Evolutionary conservation across 2,888 invertebrate genomes (phyloP), one percentile per base, ranked within the genome.

Genomic region (Polyommatus iphigenia): DNA sequence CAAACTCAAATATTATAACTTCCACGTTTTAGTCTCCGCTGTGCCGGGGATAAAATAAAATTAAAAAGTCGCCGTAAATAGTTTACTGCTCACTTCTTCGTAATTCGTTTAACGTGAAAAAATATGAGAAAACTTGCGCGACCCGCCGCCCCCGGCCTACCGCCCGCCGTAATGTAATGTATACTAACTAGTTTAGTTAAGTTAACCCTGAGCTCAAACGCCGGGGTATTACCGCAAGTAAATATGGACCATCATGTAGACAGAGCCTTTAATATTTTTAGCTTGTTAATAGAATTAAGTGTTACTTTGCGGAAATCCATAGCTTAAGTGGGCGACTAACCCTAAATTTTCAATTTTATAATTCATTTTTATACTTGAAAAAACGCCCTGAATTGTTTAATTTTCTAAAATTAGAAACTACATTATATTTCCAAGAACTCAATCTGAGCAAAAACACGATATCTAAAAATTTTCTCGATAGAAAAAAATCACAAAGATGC

Each of bases 101-200:
- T 62, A 62, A 62, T 62, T 62, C 24, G 13, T 62, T 62, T 62
- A 62, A 24, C 62, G 62, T 62, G 62, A 62, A 62, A 62, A 62
- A 62, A 62, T 62, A 62, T 62, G 62, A 24, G 13, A 24, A 62
- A 24, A 24, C 24, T 62, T 24, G 62, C 24, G 24, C 62, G 62
- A 24, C 62, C 24, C 62, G 24, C 62, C 62, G 10, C 20, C 59
- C 59, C 59, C 59, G 24, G 54, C 62, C 20, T 20, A 0, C 20
- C 20, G 24, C 54, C 54, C 18, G 46, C 46, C 3, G 10, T 46
- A 46, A 46, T 46, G 59, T 20, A 20, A 59, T 59, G 59, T 59
- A 20, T 20, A 59, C 59, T 59, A 59, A 59, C 59, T 59, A 59
- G 59, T 59, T 59, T 59, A 59, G 59, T 59, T 59, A 59, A 59